These are phyloP conservation scores for Lemur catta DNA, from an alignment of 2,797 vertebrate species.

Conservation along the genomic window DNA sequence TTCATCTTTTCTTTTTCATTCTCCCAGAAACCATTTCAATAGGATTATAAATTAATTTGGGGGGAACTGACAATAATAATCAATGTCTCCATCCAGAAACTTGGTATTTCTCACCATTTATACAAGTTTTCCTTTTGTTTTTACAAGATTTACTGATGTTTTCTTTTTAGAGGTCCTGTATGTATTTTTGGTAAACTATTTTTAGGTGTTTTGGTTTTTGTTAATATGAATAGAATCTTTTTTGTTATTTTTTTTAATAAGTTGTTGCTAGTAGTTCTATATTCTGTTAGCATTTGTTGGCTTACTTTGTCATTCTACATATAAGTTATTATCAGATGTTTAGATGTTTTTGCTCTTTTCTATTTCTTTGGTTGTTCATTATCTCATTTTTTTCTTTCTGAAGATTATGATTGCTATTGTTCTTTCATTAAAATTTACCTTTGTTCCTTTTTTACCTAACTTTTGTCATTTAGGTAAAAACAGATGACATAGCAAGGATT, in stretches of 20 bases:
- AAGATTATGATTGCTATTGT: background rate
- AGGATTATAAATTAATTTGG: background rate
- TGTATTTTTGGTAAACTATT: background rate
- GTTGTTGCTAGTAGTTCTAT: background rate
- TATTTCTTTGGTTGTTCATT: background rate
- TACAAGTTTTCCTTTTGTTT: constrained; percentile 18
- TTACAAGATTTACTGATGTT: background rate
- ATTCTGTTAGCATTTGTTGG: background rate
- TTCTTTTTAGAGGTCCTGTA: background rate
- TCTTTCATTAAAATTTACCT: constrained; percentile 43
- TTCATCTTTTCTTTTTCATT: background rate
- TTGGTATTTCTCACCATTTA: background rate
- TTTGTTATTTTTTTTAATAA: background rate
- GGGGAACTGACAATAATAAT: background rate
- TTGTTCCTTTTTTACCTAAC: background rate
- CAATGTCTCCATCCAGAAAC: background rate
- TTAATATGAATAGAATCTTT: background rate
- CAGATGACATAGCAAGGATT: constrained; percentile 93
- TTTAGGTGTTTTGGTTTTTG: constrained; percentile 26
- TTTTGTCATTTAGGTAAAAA: constrained; percentile 86
- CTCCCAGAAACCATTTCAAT: background rate
- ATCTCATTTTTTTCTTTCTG: background rate
- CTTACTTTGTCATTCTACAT: background rate
- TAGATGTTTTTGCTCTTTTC: background rate
- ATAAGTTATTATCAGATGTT: background rate